Evolutionary conservation across 2,113 vertebrate species (phyloP).

Genomic region (Furnarius figulus): DNA sequence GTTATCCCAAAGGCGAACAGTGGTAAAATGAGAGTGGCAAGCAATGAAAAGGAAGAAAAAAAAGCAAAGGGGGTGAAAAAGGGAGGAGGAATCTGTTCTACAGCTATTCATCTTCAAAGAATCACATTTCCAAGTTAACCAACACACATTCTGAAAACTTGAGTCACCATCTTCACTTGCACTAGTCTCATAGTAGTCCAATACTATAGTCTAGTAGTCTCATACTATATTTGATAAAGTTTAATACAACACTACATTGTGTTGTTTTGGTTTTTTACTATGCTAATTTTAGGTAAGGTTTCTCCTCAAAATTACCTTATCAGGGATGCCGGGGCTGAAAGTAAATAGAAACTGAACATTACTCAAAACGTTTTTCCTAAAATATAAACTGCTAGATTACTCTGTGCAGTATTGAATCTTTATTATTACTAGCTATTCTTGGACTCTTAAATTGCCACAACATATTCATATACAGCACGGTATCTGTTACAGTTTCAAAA

Average conservation of each 20-base stretch:
- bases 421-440: neutral
- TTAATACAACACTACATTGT: neutral
- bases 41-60: neutral
- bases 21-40: neutral
- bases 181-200: too few species aligned
- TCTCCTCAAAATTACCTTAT: neutral
- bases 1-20: neutral
- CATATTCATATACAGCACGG: neutral
- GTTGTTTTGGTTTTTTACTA: neutral
- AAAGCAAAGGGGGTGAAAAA: accelerated
- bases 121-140: neutral
- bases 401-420: neutral
- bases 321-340: neutral
- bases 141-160: neutral
- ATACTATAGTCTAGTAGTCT: too few species aligned
- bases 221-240: neutral
- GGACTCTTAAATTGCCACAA: neutral
- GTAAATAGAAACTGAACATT: neutral
- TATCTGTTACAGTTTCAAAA: too few species aligned
- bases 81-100: neutral
- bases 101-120: neutral
- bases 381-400: neutral
- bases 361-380: neutral
- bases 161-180: neutral
- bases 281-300: neutral